Conservation (phyloP, 2,888 invertebrate genomes). For the Phengaris alcon region DNA sequence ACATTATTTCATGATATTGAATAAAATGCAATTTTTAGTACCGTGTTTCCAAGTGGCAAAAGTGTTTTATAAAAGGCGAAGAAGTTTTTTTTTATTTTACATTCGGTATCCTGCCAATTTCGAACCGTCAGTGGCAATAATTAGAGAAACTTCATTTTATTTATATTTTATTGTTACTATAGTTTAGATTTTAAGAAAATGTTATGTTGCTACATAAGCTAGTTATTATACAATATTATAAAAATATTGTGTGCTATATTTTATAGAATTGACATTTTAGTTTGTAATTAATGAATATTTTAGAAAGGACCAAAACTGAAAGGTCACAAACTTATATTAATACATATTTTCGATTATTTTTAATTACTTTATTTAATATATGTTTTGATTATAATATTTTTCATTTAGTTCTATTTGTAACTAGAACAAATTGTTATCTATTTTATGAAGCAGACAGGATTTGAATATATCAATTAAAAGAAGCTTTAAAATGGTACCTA, state of each 20-base stretch:
- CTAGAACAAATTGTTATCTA: neutral
- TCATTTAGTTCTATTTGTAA: neutral
- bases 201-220: no score
- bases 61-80: no score
- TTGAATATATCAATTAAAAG: neutral
- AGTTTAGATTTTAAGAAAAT: no score
- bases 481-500: slow-evolving; percentile 3
- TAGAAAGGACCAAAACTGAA: neutral
- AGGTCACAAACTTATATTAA: neutral
- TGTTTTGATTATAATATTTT: no score
- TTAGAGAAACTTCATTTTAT: neutral
- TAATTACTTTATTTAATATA: no score
- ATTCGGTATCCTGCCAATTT: no score
- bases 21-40: no score
- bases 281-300: neutral
- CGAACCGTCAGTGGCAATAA: no score
- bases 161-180: neutral
- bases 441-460: neutral
- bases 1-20: no score
- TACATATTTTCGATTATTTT: no score
- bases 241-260: neutral
- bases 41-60: no score
- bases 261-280: neutral
- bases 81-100: no score
- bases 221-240: neutral